Percentiles rank a stretch among this genome's conserved stretches.
Evolutionary conservation across 1,140 invertebrate genomes (phyloP).

Genomic region (Scaptomyza graminum): DNA sequence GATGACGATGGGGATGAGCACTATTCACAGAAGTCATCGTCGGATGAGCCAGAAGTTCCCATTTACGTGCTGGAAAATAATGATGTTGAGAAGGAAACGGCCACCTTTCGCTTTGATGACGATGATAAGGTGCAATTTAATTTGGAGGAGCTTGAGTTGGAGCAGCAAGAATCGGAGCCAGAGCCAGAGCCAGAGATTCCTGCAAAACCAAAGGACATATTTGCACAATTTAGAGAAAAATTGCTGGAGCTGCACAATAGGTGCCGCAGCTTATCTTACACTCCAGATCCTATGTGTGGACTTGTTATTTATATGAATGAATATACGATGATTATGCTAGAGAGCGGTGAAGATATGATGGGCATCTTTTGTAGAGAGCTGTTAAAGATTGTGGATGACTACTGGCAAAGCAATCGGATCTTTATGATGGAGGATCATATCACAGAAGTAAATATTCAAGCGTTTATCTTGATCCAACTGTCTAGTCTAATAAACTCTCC

Average conservation of each 20-base stretch:
- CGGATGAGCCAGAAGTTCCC: background rate
- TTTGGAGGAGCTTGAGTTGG: background rate
- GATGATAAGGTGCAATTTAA: background rate
- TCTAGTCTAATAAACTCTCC: background rate
- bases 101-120: constrained; percentile 48
- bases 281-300: constrained; percentile 65
- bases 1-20: background rate
- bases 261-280: constrained; percentile 29
- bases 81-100: constrained; percentile 32
- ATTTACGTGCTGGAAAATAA: background rate
- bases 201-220: constrained; percentile 37
- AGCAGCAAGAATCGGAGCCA: background rate
- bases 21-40: background rate
- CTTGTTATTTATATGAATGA: constrained; percentile 70
- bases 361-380: constrained; percentile 58
- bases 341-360: constrained; percentile 72
- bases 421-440: constrained; percentile 73
- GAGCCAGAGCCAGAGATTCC: background rate
- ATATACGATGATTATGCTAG: constrained; percentile 68
- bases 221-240: constrained; percentile 31
- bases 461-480: background rate
- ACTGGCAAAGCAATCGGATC: constrained; percentile 57
- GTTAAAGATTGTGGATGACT: constrained; percentile 17
- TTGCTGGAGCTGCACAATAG: constrained; percentile 43
- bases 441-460: constrained; percentile 30